Conservation (phyloP, 2,888 invertebrate genomes). For the Hirtodrosophila trivittata region DNA sequence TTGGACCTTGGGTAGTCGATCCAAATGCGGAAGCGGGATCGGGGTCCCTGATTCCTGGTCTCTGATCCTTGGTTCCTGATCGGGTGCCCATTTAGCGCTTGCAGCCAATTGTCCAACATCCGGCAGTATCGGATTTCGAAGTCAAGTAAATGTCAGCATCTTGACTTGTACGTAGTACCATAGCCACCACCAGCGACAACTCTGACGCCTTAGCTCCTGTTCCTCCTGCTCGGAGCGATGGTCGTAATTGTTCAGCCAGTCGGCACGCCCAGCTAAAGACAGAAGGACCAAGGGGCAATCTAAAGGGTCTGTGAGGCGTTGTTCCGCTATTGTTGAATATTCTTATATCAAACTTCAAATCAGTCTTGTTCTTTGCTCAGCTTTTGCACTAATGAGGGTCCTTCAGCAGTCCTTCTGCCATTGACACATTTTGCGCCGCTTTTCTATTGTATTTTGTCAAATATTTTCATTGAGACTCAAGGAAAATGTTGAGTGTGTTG, state of each 20-base stretch:
- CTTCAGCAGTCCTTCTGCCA: slow-evolving; percentile 64
- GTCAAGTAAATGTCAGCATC: slow-evolving; percentile 74
- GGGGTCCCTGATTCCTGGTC: not conserved
- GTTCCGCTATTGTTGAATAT: slow-evolving; percentile 53
- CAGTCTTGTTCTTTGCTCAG: slow-evolving; percentile 65
- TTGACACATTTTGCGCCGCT: slow-evolving; percentile 66
- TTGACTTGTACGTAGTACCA: slow-evolving; percentile 46
- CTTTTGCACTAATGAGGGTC: slow-evolving; percentile 72
- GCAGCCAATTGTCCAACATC: slow-evolving; percentile 75
- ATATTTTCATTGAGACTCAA: slow-evolving; percentile 60
- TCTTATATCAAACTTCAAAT: slow-evolving; percentile 46
- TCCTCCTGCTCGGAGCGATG: slow-evolving; percentile 21
- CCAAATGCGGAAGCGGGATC: slow-evolving; percentile 29
- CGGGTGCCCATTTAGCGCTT: slow-evolving; percentile 60
- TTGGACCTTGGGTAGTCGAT: slow-evolving; percentile 13
- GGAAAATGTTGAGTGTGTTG: slow-evolving; percentile 57
- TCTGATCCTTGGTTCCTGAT: not conserved
- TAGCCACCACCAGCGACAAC: slow-evolving; percentile 7
- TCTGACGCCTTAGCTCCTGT: slow-evolving; percentile 15
- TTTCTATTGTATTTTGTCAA: slow-evolving; percentile 62
- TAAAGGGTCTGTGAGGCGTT: slow-evolving; percentile 49
- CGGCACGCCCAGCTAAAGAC: slow-evolving; percentile 60
- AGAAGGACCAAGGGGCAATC: slow-evolving; percentile 18
- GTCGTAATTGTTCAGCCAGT: slow-evolving; percentile 68
- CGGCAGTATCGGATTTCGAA: slow-evolving; percentile 70